Evolutionary conservation across 2,888 invertebrate genomes (phyloP), one percentile per base, ranked within the genome.

Genomic region (Eremobia ochroleuca): DNA sequence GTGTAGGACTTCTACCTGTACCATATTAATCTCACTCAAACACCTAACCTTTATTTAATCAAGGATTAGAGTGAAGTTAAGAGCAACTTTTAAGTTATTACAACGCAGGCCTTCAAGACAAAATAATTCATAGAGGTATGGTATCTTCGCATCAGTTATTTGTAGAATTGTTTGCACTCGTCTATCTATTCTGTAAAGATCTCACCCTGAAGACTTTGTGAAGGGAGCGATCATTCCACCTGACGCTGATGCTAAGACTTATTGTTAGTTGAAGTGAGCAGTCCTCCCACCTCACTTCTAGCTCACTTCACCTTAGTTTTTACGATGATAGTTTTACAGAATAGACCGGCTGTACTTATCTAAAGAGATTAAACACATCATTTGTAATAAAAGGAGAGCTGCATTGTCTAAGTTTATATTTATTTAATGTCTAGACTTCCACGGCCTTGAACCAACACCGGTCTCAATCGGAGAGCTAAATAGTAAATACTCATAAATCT

Each of bases 401-500:
- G 15, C 31, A 46, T 31, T 25, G 28, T 46, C 15, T 21, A 31
- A 59, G 59, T 31, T 31, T 9, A 31, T 31, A 58, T 31, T 58
- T 59, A 21, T 31, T 31, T 9, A 61, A 34, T 34, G 34, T 46
- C 0, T 37, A 40, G 34, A 77, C 43, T n/a, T 21, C 58, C 13
- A 55, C 21, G 28, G 21, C 74, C 58, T 73, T 61, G 73, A 59
- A 64, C 13, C 21, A 49, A 21, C 68, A 79, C 52, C 73, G 62
- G 67, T 6, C n/a, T 34, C 25, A 25, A 21, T 52, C 37, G 34
- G 64, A 69, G 37, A 69, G n/a, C 49, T 65, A 77, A 58, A 77
- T 64, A 67, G 11, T 62, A 62, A 67, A 80, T 43, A 68, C 25
- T 68, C 67, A 65, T 68, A 76, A 71, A 76, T 71, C 62, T n/a